phyloP scores from a whole-genome alignment of 2,113 vertebrate species.

The Strix aluco region DNA sequence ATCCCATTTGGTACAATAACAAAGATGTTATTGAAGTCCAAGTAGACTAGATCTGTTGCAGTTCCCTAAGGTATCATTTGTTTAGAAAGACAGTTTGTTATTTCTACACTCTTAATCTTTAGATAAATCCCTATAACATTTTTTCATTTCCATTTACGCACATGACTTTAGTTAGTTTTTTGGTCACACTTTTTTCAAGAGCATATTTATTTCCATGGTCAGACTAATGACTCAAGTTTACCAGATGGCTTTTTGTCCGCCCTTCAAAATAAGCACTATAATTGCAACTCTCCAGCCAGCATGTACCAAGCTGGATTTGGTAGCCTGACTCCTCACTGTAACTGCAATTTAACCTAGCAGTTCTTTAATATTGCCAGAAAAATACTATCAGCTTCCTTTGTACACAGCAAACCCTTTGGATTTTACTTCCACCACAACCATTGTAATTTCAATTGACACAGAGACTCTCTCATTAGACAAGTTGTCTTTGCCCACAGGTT shows the following conservation, averaged over 20 bases:
- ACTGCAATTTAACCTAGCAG: neutral
- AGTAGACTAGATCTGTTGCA: neutral
- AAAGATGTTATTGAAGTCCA: neutral
- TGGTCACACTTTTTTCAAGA: neutral
- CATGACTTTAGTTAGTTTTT: neutral
- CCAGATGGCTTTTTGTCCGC: neutral
- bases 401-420: neutral
- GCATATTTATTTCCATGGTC: neutral
- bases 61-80: neutral
- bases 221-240: neutral
- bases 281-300: neutral
- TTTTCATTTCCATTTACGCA: neutral
- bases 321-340: neutral
- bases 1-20: neutral
- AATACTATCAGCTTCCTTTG: neutral
- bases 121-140: neutral
- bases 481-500: neutral
- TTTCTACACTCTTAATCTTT: neutral
- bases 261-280: neutral
- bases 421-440: neutral
- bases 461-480: neutral
- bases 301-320: fast-evolving
- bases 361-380: neutral
- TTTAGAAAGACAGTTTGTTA: neutral
- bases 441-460: neutral